Conservation (phyloP, 2,113 vertebrate genomes). For the Hemibagrus wyckioides region DNA sequence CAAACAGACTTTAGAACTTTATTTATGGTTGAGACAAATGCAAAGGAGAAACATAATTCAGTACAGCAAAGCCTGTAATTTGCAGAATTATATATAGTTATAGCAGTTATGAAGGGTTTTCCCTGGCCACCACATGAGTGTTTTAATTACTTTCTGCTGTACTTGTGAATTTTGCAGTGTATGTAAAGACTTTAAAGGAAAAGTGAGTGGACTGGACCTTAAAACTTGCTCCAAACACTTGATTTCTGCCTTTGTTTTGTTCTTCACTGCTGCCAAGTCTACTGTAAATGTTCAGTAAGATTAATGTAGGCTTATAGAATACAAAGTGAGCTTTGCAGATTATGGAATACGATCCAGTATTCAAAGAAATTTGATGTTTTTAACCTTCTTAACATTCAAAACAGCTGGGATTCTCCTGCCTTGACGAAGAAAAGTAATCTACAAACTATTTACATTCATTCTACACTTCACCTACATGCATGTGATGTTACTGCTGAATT, state of each 20-base stretch:
- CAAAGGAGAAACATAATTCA: background rate
- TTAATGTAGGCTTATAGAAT: background rate
- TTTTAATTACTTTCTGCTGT: background rate
- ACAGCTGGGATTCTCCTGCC: background rate
- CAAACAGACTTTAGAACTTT: background rate
- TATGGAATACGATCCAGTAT: background rate
- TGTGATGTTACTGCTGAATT: background rate
- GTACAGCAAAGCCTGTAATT: background rate
- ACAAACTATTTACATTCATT: background rate
- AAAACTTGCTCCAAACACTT: background rate
- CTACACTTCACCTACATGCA: background rate
- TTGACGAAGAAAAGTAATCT: background rate
- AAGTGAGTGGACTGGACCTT: background rate
- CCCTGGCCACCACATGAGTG: background rate
- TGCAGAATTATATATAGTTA: background rate
- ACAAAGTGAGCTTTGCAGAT: background rate
- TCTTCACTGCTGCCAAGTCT: background rate
- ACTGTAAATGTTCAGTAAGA: background rate
- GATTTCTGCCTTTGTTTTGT: background rate
- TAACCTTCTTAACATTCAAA: background rate
- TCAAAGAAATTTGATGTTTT: background rate
- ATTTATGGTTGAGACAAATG: background rate
- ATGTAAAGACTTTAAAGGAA: background rate
- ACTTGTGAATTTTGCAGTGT: background rate
- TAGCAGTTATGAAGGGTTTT: background rate